Percentiles rank a stretch among this genome's conserved stretches.
phyloP scores from a whole-genome alignment of 1,140 invertebrate species.

The Drosophila guanche region DNA sequence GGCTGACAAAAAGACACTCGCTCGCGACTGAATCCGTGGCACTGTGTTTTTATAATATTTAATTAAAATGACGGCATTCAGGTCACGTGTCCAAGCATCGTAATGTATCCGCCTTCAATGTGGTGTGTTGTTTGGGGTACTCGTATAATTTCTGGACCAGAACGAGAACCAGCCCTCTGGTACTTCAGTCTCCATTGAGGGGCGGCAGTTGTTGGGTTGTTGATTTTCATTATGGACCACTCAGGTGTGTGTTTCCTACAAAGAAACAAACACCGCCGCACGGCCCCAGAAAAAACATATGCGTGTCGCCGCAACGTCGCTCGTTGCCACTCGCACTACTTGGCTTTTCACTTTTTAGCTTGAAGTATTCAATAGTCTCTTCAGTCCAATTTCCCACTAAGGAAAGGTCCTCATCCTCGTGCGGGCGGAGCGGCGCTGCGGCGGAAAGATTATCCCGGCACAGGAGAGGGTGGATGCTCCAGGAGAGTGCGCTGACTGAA shows the following conservation, averaged over 20 bases:
- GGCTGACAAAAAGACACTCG: conserved; percentile 73
- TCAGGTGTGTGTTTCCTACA: conserved; percentile 69
- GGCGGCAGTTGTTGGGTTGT: conserved; percentile 13
- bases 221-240: conserved; percentile 70
- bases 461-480: conserved; percentile 19
- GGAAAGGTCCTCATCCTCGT: conserved; percentile 40
- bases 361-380: conserved; percentile 72
- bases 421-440: background rate
- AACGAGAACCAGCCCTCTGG: conserved; percentile 15
- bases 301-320: conserved; percentile 71
- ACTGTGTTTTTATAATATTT: conserved; percentile 81
- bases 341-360: conserved; percentile 83
- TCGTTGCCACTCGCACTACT: conserved; percentile 81
- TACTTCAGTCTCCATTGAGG: conserved; percentile 40
- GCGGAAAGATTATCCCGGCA: conserved; percentile 24
- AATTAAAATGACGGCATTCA: conserved; percentile 78
- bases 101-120: conserved; percentile 78
- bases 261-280: conserved; percentile 65
- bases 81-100: conserved; percentile 73
- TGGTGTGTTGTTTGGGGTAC: conserved; percentile 32
- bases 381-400: conserved; percentile 54
- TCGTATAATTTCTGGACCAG: conserved; percentile 43
- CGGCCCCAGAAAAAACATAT: conserved; percentile 74
- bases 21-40: conserved; percentile 21
- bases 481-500: background rate